phyloP scores from a whole-genome alignment of 2,888 invertebrate species.

The Sepioteuthis lessoniana region DNA sequence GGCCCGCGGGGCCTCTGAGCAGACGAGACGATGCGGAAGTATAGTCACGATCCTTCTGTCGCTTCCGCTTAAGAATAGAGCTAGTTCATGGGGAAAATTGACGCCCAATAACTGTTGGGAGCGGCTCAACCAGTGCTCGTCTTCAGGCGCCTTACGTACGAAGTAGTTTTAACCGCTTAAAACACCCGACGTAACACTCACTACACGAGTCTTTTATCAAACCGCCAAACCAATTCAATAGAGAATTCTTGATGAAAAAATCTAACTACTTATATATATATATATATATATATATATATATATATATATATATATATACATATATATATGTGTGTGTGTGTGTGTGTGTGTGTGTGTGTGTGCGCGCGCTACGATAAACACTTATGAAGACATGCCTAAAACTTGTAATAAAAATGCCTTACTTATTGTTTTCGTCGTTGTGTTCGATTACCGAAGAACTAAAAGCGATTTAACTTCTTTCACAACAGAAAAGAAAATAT shows the following conservation, averaged over 20 bases:
- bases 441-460: no score
- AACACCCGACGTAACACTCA: background rate
- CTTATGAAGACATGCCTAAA: no score
- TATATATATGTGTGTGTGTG: no score
- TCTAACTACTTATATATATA: background rate
- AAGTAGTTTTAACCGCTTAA: background rate
- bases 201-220: background rate
- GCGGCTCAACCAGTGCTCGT: background rate
- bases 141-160: background rate
- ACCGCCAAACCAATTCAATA: background rate
- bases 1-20: background rate
- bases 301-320: background rate
- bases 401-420: no score
- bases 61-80: conserved; percentile 33
- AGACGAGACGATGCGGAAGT: conserved; percentile 33
- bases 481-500: no score
- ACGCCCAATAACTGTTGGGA: background rate
- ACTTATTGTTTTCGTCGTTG: no score
- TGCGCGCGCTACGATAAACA: no score
- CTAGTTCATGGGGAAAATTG: background rate
- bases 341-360: no score
- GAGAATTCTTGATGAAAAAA: background rate
- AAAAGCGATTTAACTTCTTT: no score
- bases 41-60: conserved; percentile 1
- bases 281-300: background rate